phyloP scores from a whole-genome alignment of 2,797 vertebrate species.

The Gastrophryne carolinensis region DNA sequence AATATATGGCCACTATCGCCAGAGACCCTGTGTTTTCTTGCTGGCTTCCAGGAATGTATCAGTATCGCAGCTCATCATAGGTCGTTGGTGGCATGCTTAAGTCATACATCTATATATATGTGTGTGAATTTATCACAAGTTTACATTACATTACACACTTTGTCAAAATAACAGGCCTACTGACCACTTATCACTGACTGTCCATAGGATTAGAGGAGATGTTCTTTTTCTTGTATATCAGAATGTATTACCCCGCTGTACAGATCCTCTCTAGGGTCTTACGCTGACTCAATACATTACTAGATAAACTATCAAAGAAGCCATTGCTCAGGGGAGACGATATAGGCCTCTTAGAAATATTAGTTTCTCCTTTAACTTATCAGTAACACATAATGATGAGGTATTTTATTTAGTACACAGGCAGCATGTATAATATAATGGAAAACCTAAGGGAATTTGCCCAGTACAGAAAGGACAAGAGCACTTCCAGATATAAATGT shows the following conservation, averaged over 20 bases:
- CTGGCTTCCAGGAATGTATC: conserved; percentile 1
- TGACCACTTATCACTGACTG: conserved; percentile 27
- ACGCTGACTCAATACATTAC: conserved; percentile 17
- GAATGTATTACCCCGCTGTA: conserved; percentile 27
- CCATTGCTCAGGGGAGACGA: neutral
- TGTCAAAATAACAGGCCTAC: conserved; percentile 9
- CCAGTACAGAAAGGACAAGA: no score
- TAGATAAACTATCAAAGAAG: conserved; percentile 30
- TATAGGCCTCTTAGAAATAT: conserved; percentile 6
- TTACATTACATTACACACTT: conserved; percentile 34
- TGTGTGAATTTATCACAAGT: neutral
- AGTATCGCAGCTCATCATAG: neutral
- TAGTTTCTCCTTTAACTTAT: conserved; percentile 4
- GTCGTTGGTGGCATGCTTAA: neutral
- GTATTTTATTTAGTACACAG: neutral
- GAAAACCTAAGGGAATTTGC: no score
- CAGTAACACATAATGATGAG: neutral
- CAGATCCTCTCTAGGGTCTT: conserved; percentile 21
- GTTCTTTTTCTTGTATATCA: conserved; percentile 6
- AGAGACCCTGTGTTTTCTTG: neutral
- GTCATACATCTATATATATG: conserved; percentile 1
- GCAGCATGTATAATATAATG: no score
- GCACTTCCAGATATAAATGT: no score
- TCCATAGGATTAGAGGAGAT: conserved; percentile 39
- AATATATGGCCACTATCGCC: neutral